Conservation (phyloP, 2,113 vertebrate genomes). For the Boleophthalmus pectinirostris region DNA sequence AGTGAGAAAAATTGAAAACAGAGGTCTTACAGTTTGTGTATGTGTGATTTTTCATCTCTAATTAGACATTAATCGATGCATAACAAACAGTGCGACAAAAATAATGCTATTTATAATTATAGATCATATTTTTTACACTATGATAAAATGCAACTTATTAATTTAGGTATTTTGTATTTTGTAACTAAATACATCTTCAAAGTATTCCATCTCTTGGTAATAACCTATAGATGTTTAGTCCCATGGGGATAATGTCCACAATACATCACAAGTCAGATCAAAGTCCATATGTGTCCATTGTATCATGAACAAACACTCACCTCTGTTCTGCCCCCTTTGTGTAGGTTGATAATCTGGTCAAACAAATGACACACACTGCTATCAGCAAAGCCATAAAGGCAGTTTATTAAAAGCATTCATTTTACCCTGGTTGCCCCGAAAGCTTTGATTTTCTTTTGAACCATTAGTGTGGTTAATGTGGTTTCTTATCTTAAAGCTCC, state of each 20-base stretch:
- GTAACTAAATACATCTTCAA: too few species aligned
- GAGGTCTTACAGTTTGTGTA: too few species aligned
- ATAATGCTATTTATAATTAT: too few species aligned
- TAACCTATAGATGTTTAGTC: not conserved
- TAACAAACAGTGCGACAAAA: too few species aligned
- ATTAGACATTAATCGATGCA: too few species aligned
- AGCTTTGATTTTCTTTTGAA: constrained; percentile 9
- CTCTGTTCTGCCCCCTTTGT: constrained; percentile 25
- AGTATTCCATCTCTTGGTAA: not conserved
- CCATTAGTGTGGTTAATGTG: not conserved
- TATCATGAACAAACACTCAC: constrained; percentile 48
- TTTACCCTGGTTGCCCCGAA: constrained; percentile 24
- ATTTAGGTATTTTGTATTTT: too few species aligned
- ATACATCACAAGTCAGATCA: constrained; percentile 49
- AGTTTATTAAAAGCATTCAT: constrained; percentile 13
- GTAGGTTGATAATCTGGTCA: constrained; percentile 38
- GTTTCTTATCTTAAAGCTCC: too few species aligned
- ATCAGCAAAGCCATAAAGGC: constrained; percentile 18
- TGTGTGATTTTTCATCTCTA: too few species aligned
- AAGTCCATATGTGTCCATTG: constrained; percentile 58
- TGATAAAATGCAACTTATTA: too few species aligned
- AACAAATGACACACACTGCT: constrained; percentile 42
- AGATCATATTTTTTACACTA: too few species aligned
- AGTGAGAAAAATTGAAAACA: too few species aligned
- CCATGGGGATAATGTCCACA: constrained; percentile 16